Evolutionary conservation across 2,797 vertebrate genomes (phyloP), one percentile per base, ranked within the genome.

Genomic region (Pipistrellus nathusii): DNA sequence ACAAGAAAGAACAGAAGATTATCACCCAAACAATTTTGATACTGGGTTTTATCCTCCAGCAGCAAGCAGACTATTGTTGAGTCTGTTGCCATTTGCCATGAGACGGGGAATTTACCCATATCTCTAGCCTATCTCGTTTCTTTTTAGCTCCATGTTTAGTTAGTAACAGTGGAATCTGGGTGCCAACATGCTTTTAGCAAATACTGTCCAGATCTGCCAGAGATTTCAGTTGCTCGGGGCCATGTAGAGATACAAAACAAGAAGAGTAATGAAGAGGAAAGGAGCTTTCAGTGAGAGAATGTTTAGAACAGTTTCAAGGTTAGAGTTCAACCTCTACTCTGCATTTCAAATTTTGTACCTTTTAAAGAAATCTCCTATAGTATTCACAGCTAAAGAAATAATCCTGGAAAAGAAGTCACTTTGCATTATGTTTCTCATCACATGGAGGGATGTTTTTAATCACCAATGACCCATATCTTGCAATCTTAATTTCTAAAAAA

Each of bases 111-210:
- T 92, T 97, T 94, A 95, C 96, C 92, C 94, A 84, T 97, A 97
- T 97, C 97, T 97, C 92, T 93, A 95, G 38, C 90, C 96, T 97
- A 94, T 95, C 94, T 59, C 92, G 69, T 96, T 98, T 98, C 98
- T 97, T 98, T 98, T 98, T 97, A 97, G 97, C 90, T 96, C 95
- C 92, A 57, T 95, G 81, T 98, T 98, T 97, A 97, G 96, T 96
- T 95, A 97, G 96, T 94, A 97, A 87, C 95, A 97, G 95, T 80
- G 94, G 87, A 96, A 94, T 96, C 92, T 95, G 94, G 84, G 93
- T 96, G 97, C 75, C 95, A 97, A 96, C 87, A 92, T 82, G 93
- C 76, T 97, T 97, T 94, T 96, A 97, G 95, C 94, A 97, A 97
- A 98, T 94, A 95, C 96, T 98, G 68, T 96, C 96, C 96, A 97